Base-by-base conservation (phyloP, 53 echinoderm and acorn worm species). In the Echinometra lucunter region DNA sequence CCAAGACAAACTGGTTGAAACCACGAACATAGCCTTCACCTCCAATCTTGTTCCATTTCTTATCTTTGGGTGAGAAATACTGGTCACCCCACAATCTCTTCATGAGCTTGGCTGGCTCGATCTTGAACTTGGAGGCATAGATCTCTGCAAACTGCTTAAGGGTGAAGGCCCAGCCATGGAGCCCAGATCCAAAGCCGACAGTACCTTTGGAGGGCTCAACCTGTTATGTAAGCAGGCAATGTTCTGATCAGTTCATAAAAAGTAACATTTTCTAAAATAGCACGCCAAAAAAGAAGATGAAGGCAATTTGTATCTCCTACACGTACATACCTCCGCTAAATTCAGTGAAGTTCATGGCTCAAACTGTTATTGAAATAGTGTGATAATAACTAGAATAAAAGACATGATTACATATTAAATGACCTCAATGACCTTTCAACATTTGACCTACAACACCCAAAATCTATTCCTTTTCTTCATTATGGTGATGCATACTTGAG, bases 101-200 rank as follows among this genome's bases (percentile, higher is more conserved):
- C 99, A 98, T 98, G 96, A 98, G 63, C 95, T 98, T 98, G 78
- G 95, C 96, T 45, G 99, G 97, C 78, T 96, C 95, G 58, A 98
- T 98, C 94, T 98, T 98, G 94, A 98, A 97, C 93, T 98, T 98
- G 47, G 28, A 16, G 44, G 96, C 90, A 75, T 98, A 98, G 66
- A 98, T 96, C 95, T 98, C 99, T 8, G 99, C 96, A 95, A 98
- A 98, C 96, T 98, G 99, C 95, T 98, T 97, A 57, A 98, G 95
- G 37, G 99, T 98, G 94, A 98, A 98, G 45, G 99, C 99, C 99
- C 99, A 98, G 18, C 99, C 99, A 63, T 98, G 99, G 75, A 98
- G 96, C 32, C 99, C 99, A 66, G 97, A 98, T 16, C 99, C 97
- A 94, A 98, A 98, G 2, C 99, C 99, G 58, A 98, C 97, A n/a